Conservation (phyloP, 2,113 vertebrate genomes). For the Machaerirhynchus nigripectus region DNA sequence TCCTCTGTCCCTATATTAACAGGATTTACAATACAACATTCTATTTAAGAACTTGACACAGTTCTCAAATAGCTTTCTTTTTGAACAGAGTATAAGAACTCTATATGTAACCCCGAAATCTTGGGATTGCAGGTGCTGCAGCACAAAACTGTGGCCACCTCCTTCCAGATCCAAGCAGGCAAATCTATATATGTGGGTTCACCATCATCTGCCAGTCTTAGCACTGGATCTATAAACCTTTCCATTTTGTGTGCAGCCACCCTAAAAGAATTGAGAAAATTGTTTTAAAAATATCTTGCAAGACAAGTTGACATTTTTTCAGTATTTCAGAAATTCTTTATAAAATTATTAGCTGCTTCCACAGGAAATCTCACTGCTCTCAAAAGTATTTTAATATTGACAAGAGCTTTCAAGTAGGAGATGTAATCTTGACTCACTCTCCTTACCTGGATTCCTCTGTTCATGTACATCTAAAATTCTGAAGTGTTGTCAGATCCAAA, state of each 20-base stretch:
- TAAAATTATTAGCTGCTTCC: conserved; percentile 42
- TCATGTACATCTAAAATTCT: neutral
- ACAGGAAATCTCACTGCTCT: conserved; percentile 7
- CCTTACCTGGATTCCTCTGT: neutral
- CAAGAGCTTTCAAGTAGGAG: conserved; percentile 44
- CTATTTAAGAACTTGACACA: neutral
- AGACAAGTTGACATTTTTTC: neutral
- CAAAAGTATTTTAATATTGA: conserved; percentile 8
- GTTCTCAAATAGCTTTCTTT: neutral
- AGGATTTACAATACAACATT: neutral
- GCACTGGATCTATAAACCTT: accelerated
- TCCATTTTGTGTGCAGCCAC: neutral
- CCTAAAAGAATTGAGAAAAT: neutral
- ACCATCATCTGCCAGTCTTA: accelerated
- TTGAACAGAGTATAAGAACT: neutral
- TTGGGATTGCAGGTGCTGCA: neutral
- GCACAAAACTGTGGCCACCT: neutral
- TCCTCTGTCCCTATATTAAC: neutral
- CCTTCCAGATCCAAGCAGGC: neutral
- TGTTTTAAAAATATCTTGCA: neutral
- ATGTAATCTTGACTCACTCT: neutral
- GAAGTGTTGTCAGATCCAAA: neutral
- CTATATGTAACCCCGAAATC: neutral
- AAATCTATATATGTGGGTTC: neutral
- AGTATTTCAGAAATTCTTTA: conserved; percentile 22